These are phyloP conservation scores for Pristionchus japonicus DNA, from an alignment of 2,888 invertebrate genomes.

Conservation along the genomic window DNA sequence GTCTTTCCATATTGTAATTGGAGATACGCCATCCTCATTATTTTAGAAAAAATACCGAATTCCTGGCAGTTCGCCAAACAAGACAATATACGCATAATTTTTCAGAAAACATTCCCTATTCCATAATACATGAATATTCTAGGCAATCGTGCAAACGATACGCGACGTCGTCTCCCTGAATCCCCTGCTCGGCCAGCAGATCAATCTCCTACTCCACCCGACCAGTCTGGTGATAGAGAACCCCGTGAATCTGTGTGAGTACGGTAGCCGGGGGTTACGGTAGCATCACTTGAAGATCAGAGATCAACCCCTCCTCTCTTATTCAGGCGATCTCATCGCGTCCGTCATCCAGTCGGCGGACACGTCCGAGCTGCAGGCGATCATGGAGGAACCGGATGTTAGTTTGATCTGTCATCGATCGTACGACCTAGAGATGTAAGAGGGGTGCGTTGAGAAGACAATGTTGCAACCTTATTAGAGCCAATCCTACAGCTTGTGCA, in stretches of 20 bases:
- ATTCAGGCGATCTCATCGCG: constrained; percentile 50
- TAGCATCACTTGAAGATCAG: not conserved
- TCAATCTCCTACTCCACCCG: constrained; percentile 97
- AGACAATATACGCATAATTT: too few species aligned
- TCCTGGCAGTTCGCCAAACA: too few species aligned
- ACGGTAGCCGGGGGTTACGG: not conserved
- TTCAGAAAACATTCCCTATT: too few species aligned
- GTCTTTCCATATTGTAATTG: too few species aligned
- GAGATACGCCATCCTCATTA: too few species aligned
- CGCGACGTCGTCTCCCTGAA: constrained; percentile 93
- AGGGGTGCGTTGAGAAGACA: too few species aligned
- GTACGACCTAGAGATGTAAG: not conserved
- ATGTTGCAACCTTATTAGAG: too few species aligned
- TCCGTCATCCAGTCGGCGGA: constrained; percentile 81
- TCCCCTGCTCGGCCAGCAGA: constrained; percentile 91
- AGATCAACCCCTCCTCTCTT: not conserved
- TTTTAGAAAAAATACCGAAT: too few species aligned
- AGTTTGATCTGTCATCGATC: constrained; percentile 73
- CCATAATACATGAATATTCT: too few species aligned
- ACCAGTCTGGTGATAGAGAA: constrained; percentile 97
- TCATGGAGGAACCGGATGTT: constrained; percentile 86
- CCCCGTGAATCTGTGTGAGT: constrained; percentile 94
- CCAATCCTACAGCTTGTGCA: too few species aligned
- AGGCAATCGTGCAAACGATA: constrained; percentile 71
- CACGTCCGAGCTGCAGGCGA: constrained; percentile 87